phyloP scores from a whole-genome alignment of 2,113 vertebrate genomes.

The Myodes glareolus region DNA sequence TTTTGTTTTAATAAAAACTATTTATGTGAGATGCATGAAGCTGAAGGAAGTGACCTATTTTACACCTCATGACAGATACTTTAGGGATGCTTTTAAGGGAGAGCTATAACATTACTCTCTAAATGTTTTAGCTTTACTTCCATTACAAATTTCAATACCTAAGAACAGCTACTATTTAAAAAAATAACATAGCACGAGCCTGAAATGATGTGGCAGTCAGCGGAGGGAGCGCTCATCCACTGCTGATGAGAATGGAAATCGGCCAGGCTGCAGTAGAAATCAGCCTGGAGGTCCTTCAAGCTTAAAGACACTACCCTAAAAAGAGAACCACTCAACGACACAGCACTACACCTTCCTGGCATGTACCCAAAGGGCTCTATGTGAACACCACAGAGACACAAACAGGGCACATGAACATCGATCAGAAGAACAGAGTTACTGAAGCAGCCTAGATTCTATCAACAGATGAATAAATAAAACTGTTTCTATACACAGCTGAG shows the following conservation, averaged over 20 bases:
- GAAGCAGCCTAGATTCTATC: not conserved
- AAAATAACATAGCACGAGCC: not conserved
- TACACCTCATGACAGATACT: not conserved
- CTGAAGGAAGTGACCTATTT: not conserved
- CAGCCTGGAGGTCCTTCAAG: not conserved
- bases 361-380: too few relatives aligned
- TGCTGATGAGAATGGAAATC: not conserved
- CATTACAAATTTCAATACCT: not conserved
- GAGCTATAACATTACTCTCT: not conserved
- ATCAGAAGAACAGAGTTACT: not conserved
- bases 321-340: not conserved
- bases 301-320: not conserved
- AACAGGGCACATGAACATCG: not conserved
- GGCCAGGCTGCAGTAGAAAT: not conserved
- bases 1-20: not conserved
- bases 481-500: not conserved
- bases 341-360: not conserved
- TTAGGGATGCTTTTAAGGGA: not conserved
- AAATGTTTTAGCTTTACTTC: slow-evolving; percentile 16
- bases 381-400: not conserved
- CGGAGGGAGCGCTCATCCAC: not conserved
- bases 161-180: not conserved
- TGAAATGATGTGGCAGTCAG: not conserved
- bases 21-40: not conserved
- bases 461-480: not conserved